Evolutionary conservation across 2,797 vertebrate species (phyloP), one percentile per base, ranked within the genome.

Genomic region (Knipowitschia caucasica): DNA sequence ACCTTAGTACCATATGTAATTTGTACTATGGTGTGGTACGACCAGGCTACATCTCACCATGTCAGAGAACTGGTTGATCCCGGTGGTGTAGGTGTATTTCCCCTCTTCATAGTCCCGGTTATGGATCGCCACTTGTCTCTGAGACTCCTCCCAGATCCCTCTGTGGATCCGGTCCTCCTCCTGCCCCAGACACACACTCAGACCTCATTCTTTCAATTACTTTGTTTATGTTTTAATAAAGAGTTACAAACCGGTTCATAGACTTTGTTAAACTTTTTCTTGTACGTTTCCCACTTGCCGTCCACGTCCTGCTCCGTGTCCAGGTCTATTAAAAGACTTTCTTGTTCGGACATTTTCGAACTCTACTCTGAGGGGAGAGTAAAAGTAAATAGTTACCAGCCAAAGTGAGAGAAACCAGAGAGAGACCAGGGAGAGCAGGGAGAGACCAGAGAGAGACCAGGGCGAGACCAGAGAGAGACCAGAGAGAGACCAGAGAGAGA

Each of bases 11-110:
- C n/a, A n/a, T n/a, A n/a, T n/a, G n/a, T n/a, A n/a, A n/a, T n/a
- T n/a, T n/a, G n/a, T n/a, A n/a, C n/a, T n/a, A n/a, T n/a, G n/a
- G n/a, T n/a, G n/a, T n/a, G n/a, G n/a, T n/a, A n/a, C n/a, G n/a
- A n/a, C n/a, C n/a, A n/a, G n/a, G n/a, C n/a, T n/a, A n/a, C n/a
- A n/a, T n/a, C 21, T 24, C 21, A 42, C 39, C 21, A 4, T 26
- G 42, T 44, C 42, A 44, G 42, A 24, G 42, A 44, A 44, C 42
- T 44, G 24, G 42, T 44, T 44, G 23, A 44, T 23, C 7, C 42
- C 42, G 12, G 4, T 44, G 12, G 12, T 4, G 12, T n/a, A 44
- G 24, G 23, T 44, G 24, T 44, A 24, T 7, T 26, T 44, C 2
- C 42, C 42, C n/a, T 26, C 42, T 4, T 44, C 42, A 3, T 12